These are phyloP conservation scores for Catostylus mosaicus DNA, from an alignment of 30 jellyfish, hydroid and myxozoan species.

Conservation along the genomic window DNA sequence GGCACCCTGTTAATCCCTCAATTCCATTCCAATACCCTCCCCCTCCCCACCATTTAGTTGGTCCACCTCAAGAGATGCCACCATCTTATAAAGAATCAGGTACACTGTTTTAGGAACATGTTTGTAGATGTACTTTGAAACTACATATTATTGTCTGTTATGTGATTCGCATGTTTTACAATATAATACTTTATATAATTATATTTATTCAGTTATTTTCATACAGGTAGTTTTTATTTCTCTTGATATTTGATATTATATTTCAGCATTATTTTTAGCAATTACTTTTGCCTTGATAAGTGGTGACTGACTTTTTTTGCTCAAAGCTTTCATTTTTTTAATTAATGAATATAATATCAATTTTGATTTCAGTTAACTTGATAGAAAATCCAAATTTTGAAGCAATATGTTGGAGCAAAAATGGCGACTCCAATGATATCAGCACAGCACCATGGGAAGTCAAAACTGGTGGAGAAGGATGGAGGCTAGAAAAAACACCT, in stretches of 20 bases:
- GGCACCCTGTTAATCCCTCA: neutral
- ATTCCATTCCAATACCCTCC: neutral
- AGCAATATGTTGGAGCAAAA: conserved; percentile 27
- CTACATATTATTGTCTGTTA: too few relatives aligned
- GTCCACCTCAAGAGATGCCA: neutral
- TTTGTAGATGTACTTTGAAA: too few relatives aligned
- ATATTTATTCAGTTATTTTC: too few relatives aligned
- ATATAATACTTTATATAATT: too few relatives aligned
- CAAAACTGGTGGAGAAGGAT: conserved; percentile 59
- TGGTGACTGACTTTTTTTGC: too few relatives aligned
- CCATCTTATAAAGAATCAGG: neutral
- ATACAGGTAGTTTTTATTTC: too few relatives aligned
- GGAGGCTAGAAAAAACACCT: conserved; percentile 52
- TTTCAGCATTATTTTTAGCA: too few relatives aligned
- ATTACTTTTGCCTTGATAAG: too few relatives aligned
- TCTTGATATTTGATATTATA: too few relatives aligned
- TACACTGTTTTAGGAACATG: too few relatives aligned
- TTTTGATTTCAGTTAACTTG: conserved; percentile 37
- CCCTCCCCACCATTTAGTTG: neutral
- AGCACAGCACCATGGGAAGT: conserved; percentile 35
- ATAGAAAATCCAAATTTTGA: conserved; percentile 46
- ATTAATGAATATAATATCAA: neutral
- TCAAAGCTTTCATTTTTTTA: too few relatives aligned
- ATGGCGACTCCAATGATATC: conserved; percentile 36
- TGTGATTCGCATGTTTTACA: too few relatives aligned